phyloP scores from a whole-genome alignment of 2,113 vertebrate species.

The Myocastor coypus region DNA sequence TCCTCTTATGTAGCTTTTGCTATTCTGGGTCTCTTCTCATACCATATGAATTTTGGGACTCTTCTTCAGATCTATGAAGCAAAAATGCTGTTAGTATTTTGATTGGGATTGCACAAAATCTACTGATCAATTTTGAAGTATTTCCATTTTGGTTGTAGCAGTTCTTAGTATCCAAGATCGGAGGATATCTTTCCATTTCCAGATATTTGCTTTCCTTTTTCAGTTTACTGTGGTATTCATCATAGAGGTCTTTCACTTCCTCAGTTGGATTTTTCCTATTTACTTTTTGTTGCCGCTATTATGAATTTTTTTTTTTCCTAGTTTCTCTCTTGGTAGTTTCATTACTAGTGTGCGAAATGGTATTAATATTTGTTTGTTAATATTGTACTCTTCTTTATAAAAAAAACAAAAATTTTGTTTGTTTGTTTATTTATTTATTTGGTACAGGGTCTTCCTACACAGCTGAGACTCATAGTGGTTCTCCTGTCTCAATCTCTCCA shows the following conservation, averaged over 20 bases:
- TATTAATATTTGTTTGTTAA: neutral
- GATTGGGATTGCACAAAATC: neutral
- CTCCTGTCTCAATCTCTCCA: no score
- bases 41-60: neutral
- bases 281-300: no score
- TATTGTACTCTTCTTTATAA: neutral
- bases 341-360: no score
- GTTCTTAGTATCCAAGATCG: no score
- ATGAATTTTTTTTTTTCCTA: no score
- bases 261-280: neutral
- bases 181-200: no score
- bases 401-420: no score
- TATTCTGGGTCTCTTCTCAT: neutral
- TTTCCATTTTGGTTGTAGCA: neutral
- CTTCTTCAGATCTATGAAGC: neutral
- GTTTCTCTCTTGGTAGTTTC: no score
- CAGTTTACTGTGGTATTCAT: neutral
- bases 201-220: neutral
- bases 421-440: no score
- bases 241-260: neutral
- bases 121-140: neutral
- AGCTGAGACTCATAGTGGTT: no score
- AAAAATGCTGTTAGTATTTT: neutral
- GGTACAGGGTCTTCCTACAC: no score
- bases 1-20: neutral